phyloP scores from a whole-genome alignment of 2,797 vertebrate species.

The Sparidentex hasta region DNA sequence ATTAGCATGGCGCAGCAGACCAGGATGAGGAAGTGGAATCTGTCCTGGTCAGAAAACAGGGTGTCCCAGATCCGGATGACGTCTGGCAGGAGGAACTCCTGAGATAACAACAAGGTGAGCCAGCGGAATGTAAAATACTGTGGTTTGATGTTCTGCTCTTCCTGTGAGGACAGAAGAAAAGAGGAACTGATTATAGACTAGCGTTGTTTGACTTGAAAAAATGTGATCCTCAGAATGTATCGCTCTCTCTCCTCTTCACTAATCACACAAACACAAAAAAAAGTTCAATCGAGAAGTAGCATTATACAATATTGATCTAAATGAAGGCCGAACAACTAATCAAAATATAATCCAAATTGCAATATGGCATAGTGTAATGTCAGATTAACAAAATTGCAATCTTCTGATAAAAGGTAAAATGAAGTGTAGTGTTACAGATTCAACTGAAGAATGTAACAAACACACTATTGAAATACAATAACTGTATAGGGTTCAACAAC shows the following conservation, averaged over 20 bases:
- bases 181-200: background rate
- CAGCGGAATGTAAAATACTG: conserved; percentile 99
- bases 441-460: too few species aligned
- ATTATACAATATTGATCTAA: background rate
- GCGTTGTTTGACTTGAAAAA: background rate
- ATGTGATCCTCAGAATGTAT: background rate
- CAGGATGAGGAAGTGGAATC: conserved; percentile 96
- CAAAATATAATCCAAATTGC: too few species aligned
- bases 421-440: too few species aligned
- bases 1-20: conserved; percentile 97
- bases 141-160: conserved; percentile 98
- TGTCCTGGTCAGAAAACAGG: conserved; percentile 93
- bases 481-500: too few species aligned
- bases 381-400: too few species aligned
- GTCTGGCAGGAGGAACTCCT: conserved; percentile 97
- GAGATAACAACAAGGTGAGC: conserved; percentile 96
- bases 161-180: conserved; percentile 80
- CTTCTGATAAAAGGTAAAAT: too few species aligned
- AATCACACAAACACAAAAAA: background rate
- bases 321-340: too few species aligned
- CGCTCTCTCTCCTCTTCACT: background rate
- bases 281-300: too few species aligned
- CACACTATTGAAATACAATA: too few species aligned
- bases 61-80: conserved; percentile 99
- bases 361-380: too few species aligned